phyloP scores from a whole-genome alignment of 2,113 vertebrate genomes.

The Stomatorhinus ivindoensis region DNA sequence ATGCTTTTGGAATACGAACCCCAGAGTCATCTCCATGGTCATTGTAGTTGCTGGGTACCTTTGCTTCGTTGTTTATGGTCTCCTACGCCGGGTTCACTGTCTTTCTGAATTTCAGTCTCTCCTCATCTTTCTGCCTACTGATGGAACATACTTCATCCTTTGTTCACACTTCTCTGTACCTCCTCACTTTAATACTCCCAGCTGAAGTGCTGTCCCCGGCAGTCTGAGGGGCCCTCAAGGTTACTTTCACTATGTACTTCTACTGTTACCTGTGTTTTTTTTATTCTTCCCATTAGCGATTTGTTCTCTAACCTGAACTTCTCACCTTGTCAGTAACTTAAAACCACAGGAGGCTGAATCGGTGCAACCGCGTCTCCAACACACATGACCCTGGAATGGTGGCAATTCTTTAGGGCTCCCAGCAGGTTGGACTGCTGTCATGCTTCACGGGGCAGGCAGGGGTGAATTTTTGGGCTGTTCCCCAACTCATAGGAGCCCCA shows the following conservation, averaged over 20 bases:
- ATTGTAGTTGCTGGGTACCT: not conserved
- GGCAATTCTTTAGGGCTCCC: slow-evolving; percentile 30
- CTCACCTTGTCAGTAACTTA: not conserved
- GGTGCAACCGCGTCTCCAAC: not conserved
- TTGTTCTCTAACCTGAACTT: not conserved
- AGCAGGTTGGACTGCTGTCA: slow-evolving; percentile 35
- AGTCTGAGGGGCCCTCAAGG: not conserved
- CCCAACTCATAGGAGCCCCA: not conserved
- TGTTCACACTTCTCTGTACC: not conserved
- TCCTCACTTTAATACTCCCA: not conserved
- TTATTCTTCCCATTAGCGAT: not conserved
- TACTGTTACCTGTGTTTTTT: not conserved
- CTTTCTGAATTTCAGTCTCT: not conserved
- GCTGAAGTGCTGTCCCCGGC: not conserved
- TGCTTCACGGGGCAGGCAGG: not conserved
- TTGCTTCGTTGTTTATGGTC: not conserved
- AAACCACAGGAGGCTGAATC: not conserved
- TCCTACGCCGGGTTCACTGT: not conserved
- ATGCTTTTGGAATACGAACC: not conserved
- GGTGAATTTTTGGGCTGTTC: not conserved
- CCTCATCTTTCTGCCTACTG: not conserved
- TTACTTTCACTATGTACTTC: not conserved
- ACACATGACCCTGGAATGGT: not conserved
- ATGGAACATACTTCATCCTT: not conserved
- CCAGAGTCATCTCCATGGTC: not conserved